Base-by-base conservation (phyloP, 92 coral and sea anemone genomes). In the Siderastrea radians region DNA sequence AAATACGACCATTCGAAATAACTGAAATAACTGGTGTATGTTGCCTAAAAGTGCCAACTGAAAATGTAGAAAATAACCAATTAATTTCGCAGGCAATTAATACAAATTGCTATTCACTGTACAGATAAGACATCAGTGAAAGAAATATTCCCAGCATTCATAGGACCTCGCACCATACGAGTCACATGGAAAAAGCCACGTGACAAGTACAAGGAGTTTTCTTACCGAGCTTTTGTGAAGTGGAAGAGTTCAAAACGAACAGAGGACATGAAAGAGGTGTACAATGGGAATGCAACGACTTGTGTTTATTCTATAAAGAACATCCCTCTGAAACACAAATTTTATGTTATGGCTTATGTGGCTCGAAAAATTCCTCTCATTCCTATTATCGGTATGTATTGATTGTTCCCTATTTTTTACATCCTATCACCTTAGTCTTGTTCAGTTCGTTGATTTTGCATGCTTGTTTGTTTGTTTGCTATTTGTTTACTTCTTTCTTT, bases 141-240 rank as follows among this genome's bases (percentile, higher is more conserved):
- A 78, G 77, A 87, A 46, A 72, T 44, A n/a, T 68, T 62, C 8
- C 69, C 74, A 49, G 65, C 77, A 8, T 87, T 87, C 1, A 26
- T 83, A 5, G 69, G 81, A n/a, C 44, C 77, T 45, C 16, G 68
- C 46, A 75, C 92, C 46, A 14, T 93, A 47, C 58, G 69, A 2
- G 75, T 93, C 49, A 71, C 74, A 46, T 95, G 98, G 98, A 64
- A 49, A 68, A 87, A 85, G 49, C 98, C 98, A 15, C 26, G 81
- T 4, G 86, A 93, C 26, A 88, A 84, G 43, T 85, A 80, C 84
- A 88, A 81, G 73, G 63, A 13, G 62, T 95, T 78, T 84, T 76
- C 85, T 64, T 95, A 95, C 78, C 90, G 90, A 58, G 96, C 89
- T 68, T 93, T 85, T 60, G 76, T 93, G 26, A 86, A 93, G 69